phyloP scores from a whole-genome alignment of 2,113 vertebrate genomes.

The Maccullochella peelii region DNA sequence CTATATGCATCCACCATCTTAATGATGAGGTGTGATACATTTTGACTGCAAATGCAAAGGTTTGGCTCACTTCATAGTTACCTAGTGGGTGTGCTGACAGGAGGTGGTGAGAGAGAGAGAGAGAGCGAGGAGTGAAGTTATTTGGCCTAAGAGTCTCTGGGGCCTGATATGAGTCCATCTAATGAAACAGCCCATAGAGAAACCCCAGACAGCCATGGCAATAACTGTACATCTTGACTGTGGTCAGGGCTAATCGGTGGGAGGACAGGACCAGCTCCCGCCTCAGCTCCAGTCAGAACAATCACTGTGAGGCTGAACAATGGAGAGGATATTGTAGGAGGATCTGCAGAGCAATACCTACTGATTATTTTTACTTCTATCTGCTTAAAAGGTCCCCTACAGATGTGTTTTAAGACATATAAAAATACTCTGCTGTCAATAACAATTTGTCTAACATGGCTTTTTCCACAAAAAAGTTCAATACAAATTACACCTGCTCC shows the following conservation, averaged over 20 bases:
- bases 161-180: conserved; percentile 82
- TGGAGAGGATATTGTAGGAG: background rate
- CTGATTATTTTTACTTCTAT: background rate
- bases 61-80: background rate
- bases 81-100: background rate
- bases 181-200: conserved; percentile 83
- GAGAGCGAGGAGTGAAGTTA: background rate
- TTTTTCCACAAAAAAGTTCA: too few species aligned
- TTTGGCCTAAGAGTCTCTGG: conserved; percentile 71
- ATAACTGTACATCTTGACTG: conserved; percentile 80
- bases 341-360: background rate
- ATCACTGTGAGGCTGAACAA: background rate
- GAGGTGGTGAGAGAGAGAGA: background rate
- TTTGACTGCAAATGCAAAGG: background rate
- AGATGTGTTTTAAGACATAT: background rate
- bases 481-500: too few species aligned
- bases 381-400: background rate
- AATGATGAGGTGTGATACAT: background rate
- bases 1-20: background rate
- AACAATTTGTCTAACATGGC: too few species aligned
- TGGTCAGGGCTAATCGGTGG: conserved; percentile 75
- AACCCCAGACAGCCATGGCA: conserved; percentile 75
- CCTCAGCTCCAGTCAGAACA: conserved; percentile 7
- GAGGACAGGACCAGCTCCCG: conserved; percentile 44
- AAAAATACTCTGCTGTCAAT: background rate